Conservation (phyloP, 2,888 invertebrate genomes). For the Agriopis aurantiaria region DNA sequence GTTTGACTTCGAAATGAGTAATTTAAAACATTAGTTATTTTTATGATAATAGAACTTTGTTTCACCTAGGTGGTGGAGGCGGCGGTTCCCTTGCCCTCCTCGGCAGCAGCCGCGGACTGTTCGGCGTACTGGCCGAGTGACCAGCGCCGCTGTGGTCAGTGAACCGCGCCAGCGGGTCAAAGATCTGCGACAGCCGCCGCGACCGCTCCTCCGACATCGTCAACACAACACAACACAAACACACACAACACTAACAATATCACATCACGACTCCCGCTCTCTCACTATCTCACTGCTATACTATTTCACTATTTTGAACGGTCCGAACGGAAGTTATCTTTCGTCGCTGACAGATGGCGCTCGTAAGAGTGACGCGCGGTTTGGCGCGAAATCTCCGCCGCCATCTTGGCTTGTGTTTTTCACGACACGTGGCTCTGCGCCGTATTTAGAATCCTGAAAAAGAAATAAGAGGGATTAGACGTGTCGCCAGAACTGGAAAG, state of each 20-base stretch:
- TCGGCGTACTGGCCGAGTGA: slow-evolving; percentile 88
- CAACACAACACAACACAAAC: slow-evolving; percentile 72
- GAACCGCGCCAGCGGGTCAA: slow-evolving; percentile 92
- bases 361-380: slow-evolving; percentile 60
- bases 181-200: slow-evolving; percentile 92
- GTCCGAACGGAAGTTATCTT: slow-evolving; percentile 71
- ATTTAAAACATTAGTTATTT: too few species aligned
- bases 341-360: slow-evolving; percentile 71
- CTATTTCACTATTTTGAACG: slow-evolving; percentile 77
- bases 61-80: slow-evolving; percentile 82
- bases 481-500: slow-evolving; percentile 56
- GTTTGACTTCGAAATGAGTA: too few species aligned
- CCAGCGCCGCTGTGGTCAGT: slow-evolving; percentile 88
- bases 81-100: slow-evolving; percentile 83
- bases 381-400: slow-evolving; percentile 75
- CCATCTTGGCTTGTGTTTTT: slow-evolving; percentile 78
- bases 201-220: slow-evolving; percentile 89
- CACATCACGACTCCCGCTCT: slow-evolving; percentile 77
- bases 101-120: slow-evolving; percentile 90
- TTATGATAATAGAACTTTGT: too few species aligned
- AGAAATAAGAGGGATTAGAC: slow-evolving; percentile 72
- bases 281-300: slow-evolving; percentile 59
- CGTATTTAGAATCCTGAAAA: slow-evolving; percentile 79
- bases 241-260: slow-evolving; percentile 68
- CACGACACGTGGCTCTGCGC: slow-evolving; percentile 66